Conservation (phyloP, 2,888 invertebrate species). For the Cancer borealis region DNA sequence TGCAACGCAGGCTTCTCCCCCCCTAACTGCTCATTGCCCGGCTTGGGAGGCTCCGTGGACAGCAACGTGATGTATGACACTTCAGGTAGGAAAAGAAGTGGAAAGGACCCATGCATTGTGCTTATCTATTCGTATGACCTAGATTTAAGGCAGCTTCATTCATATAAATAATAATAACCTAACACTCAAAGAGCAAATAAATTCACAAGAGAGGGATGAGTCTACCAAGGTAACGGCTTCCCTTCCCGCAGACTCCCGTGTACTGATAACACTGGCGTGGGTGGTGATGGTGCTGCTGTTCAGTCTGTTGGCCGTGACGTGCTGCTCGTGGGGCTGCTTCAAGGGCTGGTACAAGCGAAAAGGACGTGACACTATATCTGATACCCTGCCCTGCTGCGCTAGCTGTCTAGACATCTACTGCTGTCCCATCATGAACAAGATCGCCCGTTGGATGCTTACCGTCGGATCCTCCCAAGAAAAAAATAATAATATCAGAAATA, state of each 20-base stretch:
- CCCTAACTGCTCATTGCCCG: slow-evolving; percentile 90
- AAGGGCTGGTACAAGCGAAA: slow-evolving; percentile 52
- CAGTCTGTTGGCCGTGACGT: slow-evolving; percentile 22
- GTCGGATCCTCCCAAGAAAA: slow-evolving; percentile 54
- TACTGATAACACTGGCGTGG: slow-evolving; percentile 8
- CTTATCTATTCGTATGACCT: not conserved
- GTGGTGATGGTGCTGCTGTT: slow-evolving; percentile 49
- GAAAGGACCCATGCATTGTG: not conserved
- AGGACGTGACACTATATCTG: slow-evolving; percentile 29
- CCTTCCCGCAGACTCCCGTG: slow-evolving; percentile 23
- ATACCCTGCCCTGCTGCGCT: slow-evolving; percentile 51
- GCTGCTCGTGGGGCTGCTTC: slow-evolving; percentile 60
- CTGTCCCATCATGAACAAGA: slow-evolving; percentile 59
- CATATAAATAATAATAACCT: not conserved
- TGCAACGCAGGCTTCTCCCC: slow-evolving; percentile 94
- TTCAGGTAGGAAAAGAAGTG: not conserved
- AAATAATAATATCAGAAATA: not conserved
- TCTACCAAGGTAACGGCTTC: not conserved
- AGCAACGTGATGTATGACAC: slow-evolving; percentile 81
- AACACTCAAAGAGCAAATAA: not conserved
- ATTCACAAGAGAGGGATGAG: not conserved
- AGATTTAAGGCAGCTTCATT: not conserved
- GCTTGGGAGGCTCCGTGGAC: slow-evolving; percentile 93
- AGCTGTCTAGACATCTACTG: slow-evolving; percentile 66
- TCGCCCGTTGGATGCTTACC: slow-evolving; percentile 65